Percentiles rank a stretch among this genome's conserved stretches.
Evolutionary conservation across 2,797 vertebrate species (phyloP).

Genomic region (Myiotriccus ornatus): DNA sequence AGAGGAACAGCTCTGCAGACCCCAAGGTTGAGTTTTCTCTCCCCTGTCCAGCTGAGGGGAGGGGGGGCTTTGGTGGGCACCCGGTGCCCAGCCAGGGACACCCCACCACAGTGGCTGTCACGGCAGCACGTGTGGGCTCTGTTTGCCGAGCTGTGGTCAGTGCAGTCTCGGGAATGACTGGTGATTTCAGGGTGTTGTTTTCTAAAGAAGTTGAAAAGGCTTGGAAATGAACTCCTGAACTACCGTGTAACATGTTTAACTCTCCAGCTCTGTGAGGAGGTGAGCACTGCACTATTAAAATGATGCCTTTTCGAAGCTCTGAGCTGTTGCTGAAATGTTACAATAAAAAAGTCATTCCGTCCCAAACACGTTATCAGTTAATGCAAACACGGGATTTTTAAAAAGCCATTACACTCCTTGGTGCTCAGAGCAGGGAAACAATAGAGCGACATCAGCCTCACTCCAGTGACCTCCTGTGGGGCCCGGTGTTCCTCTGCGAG

Average conservation of each 20-base stretch:
- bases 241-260: not conserved
- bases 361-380: conserved; percentile 33
- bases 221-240: not conserved
- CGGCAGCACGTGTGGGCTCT: not conserved
- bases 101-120: not conserved
- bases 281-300: conserved; percentile 5
- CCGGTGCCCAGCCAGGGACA: not conserved
- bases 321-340: conserved; percentile 22
- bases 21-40: not conserved
- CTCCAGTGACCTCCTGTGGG: not conserved
- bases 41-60: not conserved
- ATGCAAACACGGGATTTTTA: conserved; percentile 18
- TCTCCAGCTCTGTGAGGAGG: conserved; percentile 3
- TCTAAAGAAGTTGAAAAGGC: not conserved
- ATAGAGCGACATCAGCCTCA: not conserved
- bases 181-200: not conserved
- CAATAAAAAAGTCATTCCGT: conserved; percentile 11
- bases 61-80: not conserved
- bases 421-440: not conserved
- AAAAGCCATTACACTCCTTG: not conserved
- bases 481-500: not conserved
- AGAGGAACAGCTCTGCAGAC: not conserved
- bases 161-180: not conserved
- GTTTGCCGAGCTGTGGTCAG: not conserved
- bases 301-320: not conserved